Conservation (phyloP, 2,888 invertebrate species). For the Metallyticus violacea region DNA sequence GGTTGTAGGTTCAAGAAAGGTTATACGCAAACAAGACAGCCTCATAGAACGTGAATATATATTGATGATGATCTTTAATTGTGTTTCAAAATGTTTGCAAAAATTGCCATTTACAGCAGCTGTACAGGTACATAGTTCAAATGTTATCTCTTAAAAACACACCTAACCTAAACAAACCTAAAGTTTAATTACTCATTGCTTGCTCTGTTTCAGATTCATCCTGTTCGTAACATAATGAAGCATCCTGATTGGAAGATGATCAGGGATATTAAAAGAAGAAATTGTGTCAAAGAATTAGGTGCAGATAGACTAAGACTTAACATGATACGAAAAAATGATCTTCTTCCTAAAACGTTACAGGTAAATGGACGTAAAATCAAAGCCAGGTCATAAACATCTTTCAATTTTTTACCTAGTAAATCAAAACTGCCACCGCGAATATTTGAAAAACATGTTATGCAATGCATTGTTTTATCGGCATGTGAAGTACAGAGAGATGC, state of each 20-base stretch:
- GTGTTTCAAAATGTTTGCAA: neutral
- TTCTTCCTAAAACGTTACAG: slow-evolving; percentile 73
- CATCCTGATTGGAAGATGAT: slow-evolving; percentile 84
- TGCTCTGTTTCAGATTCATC: slow-evolving; percentile 57
- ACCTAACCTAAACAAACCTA: neutral
- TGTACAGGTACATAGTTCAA: neutral
- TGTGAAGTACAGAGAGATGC: too few relatives aligned
- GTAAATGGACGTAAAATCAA: too few relatives aligned
- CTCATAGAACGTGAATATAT: too few relatives aligned
- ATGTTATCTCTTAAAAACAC: neutral
- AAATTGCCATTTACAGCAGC: neutral
- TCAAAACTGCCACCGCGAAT: too few relatives aligned
- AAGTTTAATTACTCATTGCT: neutral
- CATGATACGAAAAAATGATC: slow-evolving; percentile 77
- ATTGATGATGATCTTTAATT: neutral
- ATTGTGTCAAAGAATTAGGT: slow-evolving; percentile 69
- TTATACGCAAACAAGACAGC: too few relatives aligned
- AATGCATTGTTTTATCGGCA: too few relatives aligned
- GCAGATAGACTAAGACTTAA: slow-evolving; percentile 76
- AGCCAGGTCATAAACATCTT: too few relatives aligned
- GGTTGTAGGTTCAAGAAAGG: too few relatives aligned
- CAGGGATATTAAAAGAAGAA: slow-evolving; percentile 80
- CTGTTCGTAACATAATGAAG: slow-evolving; percentile 61
- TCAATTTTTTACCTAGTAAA: too few relatives aligned
- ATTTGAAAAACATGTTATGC: too few relatives aligned